Evolutionary conservation across 1,140 invertebrate genomes (phyloP).

Genomic region (Euborellia annulipes): DNA sequence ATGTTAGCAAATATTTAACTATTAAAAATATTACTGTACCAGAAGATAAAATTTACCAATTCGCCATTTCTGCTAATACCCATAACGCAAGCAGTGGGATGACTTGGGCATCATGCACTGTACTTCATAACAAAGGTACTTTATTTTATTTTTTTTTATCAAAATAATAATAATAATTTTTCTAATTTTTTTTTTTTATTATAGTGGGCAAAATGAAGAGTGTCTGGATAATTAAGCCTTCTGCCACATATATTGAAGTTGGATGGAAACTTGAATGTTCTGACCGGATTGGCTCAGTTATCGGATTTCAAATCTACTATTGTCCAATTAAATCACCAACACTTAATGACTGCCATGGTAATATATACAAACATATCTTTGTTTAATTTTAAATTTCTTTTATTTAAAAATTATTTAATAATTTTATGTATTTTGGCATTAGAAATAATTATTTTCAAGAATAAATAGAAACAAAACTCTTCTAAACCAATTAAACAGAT

Average conservation of each 20-base stretch:
- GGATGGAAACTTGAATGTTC: conserved; percentile 55
- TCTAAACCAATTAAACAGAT: no score
- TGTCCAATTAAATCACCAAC: conserved; percentile 42
- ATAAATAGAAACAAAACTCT: no score
- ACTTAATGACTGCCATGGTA: conserved; percentile 30
- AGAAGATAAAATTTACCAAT: conserved; percentile 37
- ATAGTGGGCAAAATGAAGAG: conserved; percentile 48
- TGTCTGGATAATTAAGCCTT: conserved; percentile 38
- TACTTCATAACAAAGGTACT: conserved; percentile 45
- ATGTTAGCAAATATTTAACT: conserved; percentile 27
- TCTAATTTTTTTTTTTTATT: conserved; percentile 13
- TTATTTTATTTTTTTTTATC: not conserved
- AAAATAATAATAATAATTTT: not conserved
- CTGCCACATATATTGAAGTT: conserved; percentile 40
- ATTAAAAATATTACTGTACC: conserved; percentile 34
- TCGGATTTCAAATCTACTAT: conserved; percentile 48
- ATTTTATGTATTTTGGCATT: no score
- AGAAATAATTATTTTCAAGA: no score
- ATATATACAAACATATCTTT: no score
- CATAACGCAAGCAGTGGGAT: conserved; percentile 48
- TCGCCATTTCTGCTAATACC: conserved; percentile 56
- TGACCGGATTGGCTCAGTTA: conserved; percentile 43
- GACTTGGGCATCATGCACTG: conserved; percentile 58
- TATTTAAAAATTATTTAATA: no score
- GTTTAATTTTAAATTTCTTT: not conserved